These are phyloP conservation scores for Pollenia amentaria DNA, from an alignment of 2,888 invertebrate genomes.

Conservation along the genomic window DNA sequence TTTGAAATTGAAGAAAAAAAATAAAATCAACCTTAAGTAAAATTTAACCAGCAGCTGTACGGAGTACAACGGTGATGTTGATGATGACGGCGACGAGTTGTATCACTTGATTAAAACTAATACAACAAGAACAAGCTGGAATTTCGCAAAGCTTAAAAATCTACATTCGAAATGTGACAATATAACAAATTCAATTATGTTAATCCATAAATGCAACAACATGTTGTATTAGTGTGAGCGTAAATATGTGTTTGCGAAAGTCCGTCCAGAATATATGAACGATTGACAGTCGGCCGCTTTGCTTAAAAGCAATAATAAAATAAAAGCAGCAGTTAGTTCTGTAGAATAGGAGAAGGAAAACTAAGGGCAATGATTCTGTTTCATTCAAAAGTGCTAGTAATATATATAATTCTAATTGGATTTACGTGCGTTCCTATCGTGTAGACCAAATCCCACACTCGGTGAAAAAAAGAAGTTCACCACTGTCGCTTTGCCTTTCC, in stretches of 20 bases:
- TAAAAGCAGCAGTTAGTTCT: slow-evolving; percentile 46
- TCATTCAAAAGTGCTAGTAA: no score
- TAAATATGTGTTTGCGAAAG: slow-evolving; percentile 18
- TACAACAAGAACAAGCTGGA: slow-evolving; percentile 55
- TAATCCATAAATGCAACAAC: slow-evolving; percentile 79
- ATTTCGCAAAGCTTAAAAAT: slow-evolving; percentile 59
- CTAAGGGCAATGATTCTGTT: neutral
- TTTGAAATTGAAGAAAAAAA: neutral
- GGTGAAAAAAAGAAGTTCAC: no score
- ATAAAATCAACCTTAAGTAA: slow-evolving; percentile 56
- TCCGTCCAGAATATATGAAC: slow-evolving; percentile 43
- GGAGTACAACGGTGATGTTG: slow-evolving; percentile 7
- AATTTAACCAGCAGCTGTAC: slow-evolving; percentile 57
- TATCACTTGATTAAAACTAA: slow-evolving; percentile 65
- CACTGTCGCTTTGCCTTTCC: no score
- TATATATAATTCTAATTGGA: neutral
- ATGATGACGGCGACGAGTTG: slow-evolving; percentile 29
- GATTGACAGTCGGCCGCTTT: slow-evolving; percentile 42
- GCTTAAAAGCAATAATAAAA: slow-evolving; percentile 28
- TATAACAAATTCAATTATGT: slow-evolving; percentile 84
- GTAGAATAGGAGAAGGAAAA: slow-evolving; percentile 1
- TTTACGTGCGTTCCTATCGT: neutral
- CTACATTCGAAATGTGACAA: slow-evolving; percentile 81
- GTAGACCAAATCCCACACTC: no score
- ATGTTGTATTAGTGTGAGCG: slow-evolving; percentile 13